Evolutionary conservation across 2,888 invertebrate genomes (phyloP).

Genomic region (Quadroppia sp.): DNA sequence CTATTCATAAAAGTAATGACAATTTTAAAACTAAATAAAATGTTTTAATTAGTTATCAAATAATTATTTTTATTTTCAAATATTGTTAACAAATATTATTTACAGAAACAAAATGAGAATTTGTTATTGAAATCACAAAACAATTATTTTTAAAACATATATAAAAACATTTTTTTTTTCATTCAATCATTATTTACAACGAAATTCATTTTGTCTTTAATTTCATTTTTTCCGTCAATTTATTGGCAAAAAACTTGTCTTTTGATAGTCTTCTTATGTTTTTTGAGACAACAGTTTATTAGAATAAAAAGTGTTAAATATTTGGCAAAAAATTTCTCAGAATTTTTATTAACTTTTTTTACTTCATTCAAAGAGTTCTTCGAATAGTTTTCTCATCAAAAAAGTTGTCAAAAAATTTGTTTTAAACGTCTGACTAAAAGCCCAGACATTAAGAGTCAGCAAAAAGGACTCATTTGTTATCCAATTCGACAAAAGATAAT

Average conservation of each 20-base stretch:
- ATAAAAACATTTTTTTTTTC: no score
- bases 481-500: not conserved
- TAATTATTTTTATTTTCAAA: no score
- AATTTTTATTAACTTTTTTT: not conserved
- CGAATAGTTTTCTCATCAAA: not conserved
- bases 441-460: not conserved
- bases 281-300: not conserved
- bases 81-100: no score
- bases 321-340: not conserved
- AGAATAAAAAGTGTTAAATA: not conserved
- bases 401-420: not conserved
- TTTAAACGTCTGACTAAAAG: not conserved
- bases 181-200: no score
- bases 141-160: no score
- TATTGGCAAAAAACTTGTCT: not conserved
- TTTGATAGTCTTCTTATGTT: not conserved
- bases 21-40: no score
- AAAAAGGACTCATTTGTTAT: conserved; percentile 8
- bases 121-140: no score
- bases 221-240: not conserved
- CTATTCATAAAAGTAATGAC: no score
- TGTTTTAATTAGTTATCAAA: no score
- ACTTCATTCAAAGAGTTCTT: not conserved
- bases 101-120: no score
- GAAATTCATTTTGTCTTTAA: no score